A percentile compares a stretch with the other conserved stretches of the same genome.
Evolutionary conservation across 1,140 invertebrate genomes (phyloP).

Genomic region (Polypedilum pembai): DNA sequence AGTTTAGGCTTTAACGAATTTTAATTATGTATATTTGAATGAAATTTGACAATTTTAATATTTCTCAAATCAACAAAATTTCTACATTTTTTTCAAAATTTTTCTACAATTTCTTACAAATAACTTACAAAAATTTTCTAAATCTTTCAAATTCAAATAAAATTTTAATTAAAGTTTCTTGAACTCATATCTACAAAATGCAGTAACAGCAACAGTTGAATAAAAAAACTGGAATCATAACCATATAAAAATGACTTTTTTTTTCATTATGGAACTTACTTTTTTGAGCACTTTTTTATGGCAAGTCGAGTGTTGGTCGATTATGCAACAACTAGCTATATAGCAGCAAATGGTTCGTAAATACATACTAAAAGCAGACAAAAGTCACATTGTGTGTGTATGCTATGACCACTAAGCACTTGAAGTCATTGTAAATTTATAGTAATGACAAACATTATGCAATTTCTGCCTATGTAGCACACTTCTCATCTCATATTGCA

Average conservation of each 20-base stretch:
- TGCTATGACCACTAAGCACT: not conserved
- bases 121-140: not conserved
- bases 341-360: not conserved
- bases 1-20: no score
- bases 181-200: not conserved
- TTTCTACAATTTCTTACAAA: no score
- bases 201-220: not conserved
- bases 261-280: not conserved
- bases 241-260: not conserved
- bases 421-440: not conserved
- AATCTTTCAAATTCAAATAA: not conserved
- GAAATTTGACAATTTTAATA: no score
- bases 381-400: not conserved
- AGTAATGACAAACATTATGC: not conserved
- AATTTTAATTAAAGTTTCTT: not conserved
- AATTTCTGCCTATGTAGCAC: not conserved
- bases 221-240: not conserved
- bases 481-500: not conserved
- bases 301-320: not conserved
- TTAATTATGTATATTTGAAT: no score
- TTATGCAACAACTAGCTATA: not conserved
- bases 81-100: no score
- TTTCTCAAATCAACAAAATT: no score
- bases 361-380: not conserved
- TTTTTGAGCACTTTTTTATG: slow-evolving; percentile 15